Evolutionary conservation across 2,797 vertebrate species (phyloP).

Genomic region (Poeciliopsis paucimaculata): DNA sequence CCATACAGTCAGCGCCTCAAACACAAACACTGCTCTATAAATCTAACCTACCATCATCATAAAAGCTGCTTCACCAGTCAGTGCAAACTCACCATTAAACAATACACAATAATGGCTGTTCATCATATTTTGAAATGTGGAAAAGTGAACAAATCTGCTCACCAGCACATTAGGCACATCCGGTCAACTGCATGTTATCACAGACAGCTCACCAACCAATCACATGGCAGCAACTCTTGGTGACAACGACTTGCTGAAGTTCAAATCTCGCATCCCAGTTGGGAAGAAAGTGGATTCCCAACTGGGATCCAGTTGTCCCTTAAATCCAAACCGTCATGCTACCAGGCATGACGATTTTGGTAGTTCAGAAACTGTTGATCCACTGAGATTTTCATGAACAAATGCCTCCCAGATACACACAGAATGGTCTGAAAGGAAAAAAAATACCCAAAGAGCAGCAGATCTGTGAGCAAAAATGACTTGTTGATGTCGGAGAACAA

Average conservation of each 20-base stretch:
- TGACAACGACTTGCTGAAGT: background rate
- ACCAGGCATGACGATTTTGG: background rate
- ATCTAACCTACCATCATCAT: background rate
- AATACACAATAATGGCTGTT: background rate
- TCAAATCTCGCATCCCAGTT: background rate
- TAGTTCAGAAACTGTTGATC: background rate
- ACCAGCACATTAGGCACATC: background rate
- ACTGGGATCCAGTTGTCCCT: too few relatives aligned
- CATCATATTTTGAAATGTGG: background rate
- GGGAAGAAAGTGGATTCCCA: background rate
- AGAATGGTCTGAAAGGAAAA: background rate
- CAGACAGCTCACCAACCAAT: background rate
- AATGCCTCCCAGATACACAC: background rate
- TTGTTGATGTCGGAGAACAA: background rate
- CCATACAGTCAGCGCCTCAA: background rate
- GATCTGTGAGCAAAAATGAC: background rate
- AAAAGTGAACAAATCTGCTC: background rate
- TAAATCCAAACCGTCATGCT: background rate
- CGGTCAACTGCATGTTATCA: background rate
- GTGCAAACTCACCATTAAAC: background rate
- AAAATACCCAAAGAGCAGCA: background rate
- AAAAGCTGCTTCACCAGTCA: background rate
- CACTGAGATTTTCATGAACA: background rate
- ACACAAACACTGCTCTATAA: background rate
- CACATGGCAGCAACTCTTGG: background rate